Percentiles rank a stretch among this genome's conserved stretches.
Evolutionary conservation across 1,140 invertebrate genomes (phyloP).

Genomic region (Drosophila mojavensis): DNA sequence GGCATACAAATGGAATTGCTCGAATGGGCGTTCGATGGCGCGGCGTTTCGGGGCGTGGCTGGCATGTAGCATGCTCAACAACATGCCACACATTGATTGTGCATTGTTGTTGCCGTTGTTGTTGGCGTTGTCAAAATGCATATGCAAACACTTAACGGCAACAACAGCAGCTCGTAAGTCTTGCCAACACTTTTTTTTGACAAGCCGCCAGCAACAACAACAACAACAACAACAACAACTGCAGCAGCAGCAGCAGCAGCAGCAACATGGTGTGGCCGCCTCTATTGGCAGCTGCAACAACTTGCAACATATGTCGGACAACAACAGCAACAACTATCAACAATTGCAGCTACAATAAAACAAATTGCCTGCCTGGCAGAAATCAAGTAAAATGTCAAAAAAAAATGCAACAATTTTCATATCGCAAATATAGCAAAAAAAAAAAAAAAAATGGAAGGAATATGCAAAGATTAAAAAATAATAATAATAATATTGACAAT

Average conservation of each 20-base stretch:
- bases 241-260: slow-evolving; percentile 2
- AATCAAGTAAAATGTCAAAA: slow-evolving; percentile 74
- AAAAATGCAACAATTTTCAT: slow-evolving; percentile 58
- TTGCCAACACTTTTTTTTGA: slow-evolving; percentile 70
- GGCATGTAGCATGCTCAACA: slow-evolving; percentile 62
- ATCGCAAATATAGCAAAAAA: slow-evolving; percentile 13
- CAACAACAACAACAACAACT: no score
- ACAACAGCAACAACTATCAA: slow-evolving; percentile 14
- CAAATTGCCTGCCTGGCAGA: slow-evolving; percentile 57
- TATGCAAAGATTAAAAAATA: slow-evolving; percentile 1
- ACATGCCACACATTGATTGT: slow-evolving; percentile 58
- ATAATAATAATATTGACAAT: slow-evolving; percentile 16
- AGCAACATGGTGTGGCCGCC: slow-evolving; percentile 62
- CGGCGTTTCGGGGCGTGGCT: slow-evolving; percentile 6
- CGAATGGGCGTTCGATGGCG: not conserved
- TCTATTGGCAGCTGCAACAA: slow-evolving; percentile 77
- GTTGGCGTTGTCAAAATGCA: slow-evolving; percentile 55
- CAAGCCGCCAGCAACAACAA: slow-evolving; percentile 45
- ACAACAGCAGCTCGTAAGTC: slow-evolving; percentile 57
- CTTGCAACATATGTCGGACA: slow-evolving; percentile 68
- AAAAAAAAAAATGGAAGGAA: not conserved
- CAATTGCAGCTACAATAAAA: slow-evolving; percentile 38
- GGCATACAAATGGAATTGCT: not conserved
- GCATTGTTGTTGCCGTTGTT: slow-evolving; percentile 21
- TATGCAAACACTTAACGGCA: slow-evolving; percentile 75